phyloP scores from a whole-genome alignment of 2,113 vertebrate genomes.

The Nothocercus nigrocapillus region DNA sequence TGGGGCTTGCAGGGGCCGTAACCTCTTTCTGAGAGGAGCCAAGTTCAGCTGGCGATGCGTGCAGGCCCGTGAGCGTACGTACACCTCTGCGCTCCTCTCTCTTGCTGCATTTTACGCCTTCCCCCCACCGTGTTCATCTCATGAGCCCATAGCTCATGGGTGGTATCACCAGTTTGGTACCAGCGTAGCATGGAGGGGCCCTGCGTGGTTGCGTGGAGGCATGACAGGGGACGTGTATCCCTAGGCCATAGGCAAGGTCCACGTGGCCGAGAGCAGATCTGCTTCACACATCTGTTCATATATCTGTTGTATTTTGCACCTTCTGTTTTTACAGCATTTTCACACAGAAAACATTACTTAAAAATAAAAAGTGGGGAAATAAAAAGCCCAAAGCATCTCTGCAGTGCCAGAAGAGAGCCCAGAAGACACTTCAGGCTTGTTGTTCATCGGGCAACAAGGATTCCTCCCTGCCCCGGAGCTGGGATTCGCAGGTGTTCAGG shows the following conservation, averaged over 20 bases:
- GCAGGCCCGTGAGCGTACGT: not conserved
- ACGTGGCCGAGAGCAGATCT: not conserved
- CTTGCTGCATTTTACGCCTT: slow-evolving; percentile 21
- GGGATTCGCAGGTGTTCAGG: not conserved
- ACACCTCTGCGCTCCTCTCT: not conserved
- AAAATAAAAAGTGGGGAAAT: not conserved
- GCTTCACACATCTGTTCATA: not conserved
- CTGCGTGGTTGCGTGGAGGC: not conserved
- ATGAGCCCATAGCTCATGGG: not conserved
- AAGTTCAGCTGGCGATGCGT: slow-evolving; percentile 14
- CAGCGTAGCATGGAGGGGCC: not conserved
- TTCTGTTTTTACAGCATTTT: not conserved
- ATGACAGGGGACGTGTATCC: accelerated
- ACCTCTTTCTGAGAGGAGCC: not conserved
- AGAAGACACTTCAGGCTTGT: not conserved
- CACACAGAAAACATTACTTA: not conserved
- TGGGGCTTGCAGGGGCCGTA: not conserved
- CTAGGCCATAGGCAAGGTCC: not conserved
- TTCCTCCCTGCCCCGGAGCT: not conserved
- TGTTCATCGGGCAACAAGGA: not conserved
- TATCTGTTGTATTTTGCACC: not conserved
- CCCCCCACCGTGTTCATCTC: slow-evolving; percentile 7
- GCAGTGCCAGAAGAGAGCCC: not conserved
- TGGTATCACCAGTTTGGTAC: not conserved
- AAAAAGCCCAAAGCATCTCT: not conserved